Evolutionary conservation across 2,888 invertebrate genomes (phyloP), one percentile per base, ranked within the genome.

Genomic region (Onchidella celtica): DNA sequence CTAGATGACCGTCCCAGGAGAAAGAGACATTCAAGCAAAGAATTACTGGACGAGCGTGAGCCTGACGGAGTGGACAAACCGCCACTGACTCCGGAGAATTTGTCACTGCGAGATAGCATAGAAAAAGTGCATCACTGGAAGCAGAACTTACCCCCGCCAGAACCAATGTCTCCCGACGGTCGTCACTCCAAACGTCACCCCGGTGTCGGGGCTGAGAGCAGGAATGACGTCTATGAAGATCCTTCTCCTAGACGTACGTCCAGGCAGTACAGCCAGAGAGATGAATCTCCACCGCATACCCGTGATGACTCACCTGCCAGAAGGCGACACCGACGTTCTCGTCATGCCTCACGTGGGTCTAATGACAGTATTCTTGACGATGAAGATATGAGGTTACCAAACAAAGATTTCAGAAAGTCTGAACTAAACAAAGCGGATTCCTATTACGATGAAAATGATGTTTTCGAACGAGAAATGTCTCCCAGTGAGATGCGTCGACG

Each of bases 321-420:
- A 17, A 73, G 77, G 4, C 76, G 82, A 3, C 76, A 81, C 11
- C 17, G 47, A n/a, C 78, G 47, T 9, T 83, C 86, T 32, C 85
- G 85, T 14, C 89, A 88, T 47, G 66, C 86, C 17, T 89, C 89
- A 1, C 82, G 88, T 59, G 85, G 86, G 11, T 89, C 89, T n/a
- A 87, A 85, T 63, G 91, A 91, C 74, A 88, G 88, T 66, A 87
- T 90, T 14, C 87, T 90, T 82, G 85, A 85, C 59, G 81, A 79
- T 4, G 85, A 85, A 32, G 78, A 84, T 47, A 86, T 87, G 34
- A 85, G 87, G 59, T 86, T 89, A 38, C 88, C 86, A 57, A 96
- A 96, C 91, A 96, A 96, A 93, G 96, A 96, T 91, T 96, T 96
- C 87, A 94, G 96, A 55, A 96, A 96, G 91, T 96, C 96, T 0